A percentile compares a stretch with the other conserved stretches of the same genome.
These are phyloP conservation scores for Ochotona princeps DNA, from an alignment of 2,113 vertebrate genomes.

Conservation along the genomic window DNA sequence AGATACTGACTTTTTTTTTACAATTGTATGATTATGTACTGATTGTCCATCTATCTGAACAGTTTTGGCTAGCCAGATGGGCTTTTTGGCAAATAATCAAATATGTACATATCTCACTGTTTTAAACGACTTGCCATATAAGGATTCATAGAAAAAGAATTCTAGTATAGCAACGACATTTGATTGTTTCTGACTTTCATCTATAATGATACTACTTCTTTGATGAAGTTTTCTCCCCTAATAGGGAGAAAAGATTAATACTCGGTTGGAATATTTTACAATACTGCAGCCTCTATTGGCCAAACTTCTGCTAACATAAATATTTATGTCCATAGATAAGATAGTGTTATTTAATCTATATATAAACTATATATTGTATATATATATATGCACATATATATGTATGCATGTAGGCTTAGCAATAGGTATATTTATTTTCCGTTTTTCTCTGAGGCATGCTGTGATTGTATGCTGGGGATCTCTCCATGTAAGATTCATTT, in stretches of 20 bases:
- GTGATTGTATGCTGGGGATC: not conserved
- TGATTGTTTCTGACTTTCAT: not conserved
- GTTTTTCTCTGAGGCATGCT: not conserved
- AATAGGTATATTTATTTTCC: not conserved
- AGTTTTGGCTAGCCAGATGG: not conserved
- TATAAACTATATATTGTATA: not conserved
- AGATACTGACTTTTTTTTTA: not conserved
- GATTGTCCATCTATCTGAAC: not conserved
- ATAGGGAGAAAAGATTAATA: not conserved
- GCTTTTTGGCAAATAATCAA: not conserved
- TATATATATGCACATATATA: not conserved
- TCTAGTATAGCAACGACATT: not conserved
- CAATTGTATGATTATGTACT: not conserved
- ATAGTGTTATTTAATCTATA: not conserved
- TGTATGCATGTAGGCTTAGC: not conserved
- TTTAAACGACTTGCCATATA: not conserved
- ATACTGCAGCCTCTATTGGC: not conserved
- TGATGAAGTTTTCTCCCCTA: not conserved
- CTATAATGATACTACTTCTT: not conserved
- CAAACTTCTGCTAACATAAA: not conserved
- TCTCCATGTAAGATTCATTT: not conserved
- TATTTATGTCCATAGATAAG: not conserved
- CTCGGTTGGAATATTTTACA: not conserved
- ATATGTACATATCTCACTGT: not conserved
- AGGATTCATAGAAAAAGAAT: not conserved